Evolutionary conservation across 2,888 invertebrate species (phyloP).

Genomic region (Orthosia incerta): DNA sequence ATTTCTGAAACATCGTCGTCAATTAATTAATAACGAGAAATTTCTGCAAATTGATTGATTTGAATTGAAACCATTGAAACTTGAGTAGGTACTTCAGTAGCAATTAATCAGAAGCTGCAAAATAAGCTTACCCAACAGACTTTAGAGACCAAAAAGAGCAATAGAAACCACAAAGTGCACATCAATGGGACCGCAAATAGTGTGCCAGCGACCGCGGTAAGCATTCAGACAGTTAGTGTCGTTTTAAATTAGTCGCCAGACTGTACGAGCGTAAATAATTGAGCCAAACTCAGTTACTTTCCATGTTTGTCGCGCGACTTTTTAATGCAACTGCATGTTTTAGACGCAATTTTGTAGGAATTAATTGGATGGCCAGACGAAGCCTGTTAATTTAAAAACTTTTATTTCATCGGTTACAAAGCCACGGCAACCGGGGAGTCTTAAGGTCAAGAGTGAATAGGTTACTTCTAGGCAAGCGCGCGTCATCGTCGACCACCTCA

Average conservation of each 20-base stretch:
- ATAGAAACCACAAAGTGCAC: constrained; percentile 40
- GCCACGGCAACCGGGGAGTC: no score
- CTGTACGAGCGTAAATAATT: constrained; percentile 44
- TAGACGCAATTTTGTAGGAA: constrained; percentile 30
- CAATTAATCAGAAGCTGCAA: constrained; percentile 41
- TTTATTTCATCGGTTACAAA: no score
- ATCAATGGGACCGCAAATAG: constrained; percentile 42
- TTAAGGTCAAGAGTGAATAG: no score
- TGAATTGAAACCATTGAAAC: constrained; percentile 10
- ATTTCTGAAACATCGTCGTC: background rate
- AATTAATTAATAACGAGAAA: background rate
- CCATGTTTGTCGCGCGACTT: constrained; percentile 41
- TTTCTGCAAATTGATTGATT: constrained; percentile 2
- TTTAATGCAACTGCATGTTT: constrained; percentile 50
- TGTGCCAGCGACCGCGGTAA: constrained; percentile 26
- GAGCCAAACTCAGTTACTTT: constrained; percentile 35
- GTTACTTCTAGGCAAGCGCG: no score
- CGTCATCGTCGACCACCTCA: no score
- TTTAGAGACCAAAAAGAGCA: constrained; percentile 1
- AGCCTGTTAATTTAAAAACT: background rate
- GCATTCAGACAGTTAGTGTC: constrained; percentile 44
- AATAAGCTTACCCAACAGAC: constrained; percentile 15
- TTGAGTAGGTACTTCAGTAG: background rate
- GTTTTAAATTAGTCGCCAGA: constrained; percentile 48
- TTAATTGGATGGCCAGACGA: background rate